A percentile compares a stretch with the other conserved stretches of the same genome.
phyloP scores from a whole-genome alignment of 2,888 invertebrate genomes.

The Anodontia alba region DNA sequence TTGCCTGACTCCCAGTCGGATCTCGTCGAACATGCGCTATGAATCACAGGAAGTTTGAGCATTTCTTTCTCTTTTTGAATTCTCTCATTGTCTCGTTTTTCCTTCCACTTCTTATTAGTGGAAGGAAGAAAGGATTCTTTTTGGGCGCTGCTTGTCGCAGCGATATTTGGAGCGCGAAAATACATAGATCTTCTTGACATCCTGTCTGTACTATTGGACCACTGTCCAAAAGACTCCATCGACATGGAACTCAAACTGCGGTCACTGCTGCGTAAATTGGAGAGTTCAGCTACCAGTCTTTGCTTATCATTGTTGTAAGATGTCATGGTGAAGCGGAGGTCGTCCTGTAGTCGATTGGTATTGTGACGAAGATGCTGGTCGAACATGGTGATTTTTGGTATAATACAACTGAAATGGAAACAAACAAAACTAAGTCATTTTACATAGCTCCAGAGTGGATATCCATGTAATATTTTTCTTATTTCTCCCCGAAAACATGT shows the following conservation, averaged over 20 bases:
- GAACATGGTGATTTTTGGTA: conserved; percentile 56
- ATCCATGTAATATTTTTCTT: too few species aligned
- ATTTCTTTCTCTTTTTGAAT: conserved; percentile 58
- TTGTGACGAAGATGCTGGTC: conserved; percentile 58
- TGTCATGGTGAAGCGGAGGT: conserved; percentile 68
- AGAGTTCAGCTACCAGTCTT: conserved; percentile 62
- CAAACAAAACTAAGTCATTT: neutral
- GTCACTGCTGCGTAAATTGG: conserved; percentile 52
- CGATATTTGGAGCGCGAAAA: conserved; percentile 64
- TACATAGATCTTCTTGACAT: conserved; percentile 35
- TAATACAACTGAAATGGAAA: too few species aligned
- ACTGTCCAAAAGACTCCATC: conserved; percentile 32
- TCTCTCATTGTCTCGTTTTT: conserved; percentile 49
- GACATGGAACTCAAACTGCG: conserved; percentile 48
- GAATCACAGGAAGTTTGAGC: conserved; percentile 64
- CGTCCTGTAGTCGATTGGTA: conserved; percentile 68
- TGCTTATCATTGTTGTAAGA: conserved; percentile 67
- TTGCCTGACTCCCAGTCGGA: conserved; percentile 71
- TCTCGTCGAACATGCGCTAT: conserved; percentile 39
- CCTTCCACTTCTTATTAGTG: conserved; percentile 43
- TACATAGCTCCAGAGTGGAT: too few species aligned
- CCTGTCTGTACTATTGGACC: conserved; percentile 18
- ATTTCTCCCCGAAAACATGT: too few species aligned
- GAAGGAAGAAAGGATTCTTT: conserved; percentile 1
- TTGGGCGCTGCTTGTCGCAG: conserved; percentile 38